A percentile compares a stretch with the other conserved stretches of the same genome.
Conservation (phyloP, 2,797 vertebrate genomes). For the Parauchenoglanis punctatus region DNA sequence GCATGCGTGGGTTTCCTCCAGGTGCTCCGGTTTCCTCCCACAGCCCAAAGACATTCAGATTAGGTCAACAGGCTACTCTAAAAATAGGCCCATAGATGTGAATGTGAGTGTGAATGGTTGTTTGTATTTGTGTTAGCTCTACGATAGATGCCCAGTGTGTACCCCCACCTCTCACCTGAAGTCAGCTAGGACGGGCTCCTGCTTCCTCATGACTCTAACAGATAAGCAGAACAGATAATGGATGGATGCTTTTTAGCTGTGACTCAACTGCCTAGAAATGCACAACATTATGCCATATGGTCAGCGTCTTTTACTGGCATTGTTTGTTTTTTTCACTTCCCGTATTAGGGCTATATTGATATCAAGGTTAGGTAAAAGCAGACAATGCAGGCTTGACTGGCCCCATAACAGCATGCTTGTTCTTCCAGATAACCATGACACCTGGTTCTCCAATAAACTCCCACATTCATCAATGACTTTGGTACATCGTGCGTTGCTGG, state of each 20-base stretch:
- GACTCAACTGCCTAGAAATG: background rate
- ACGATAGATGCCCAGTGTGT: too few species aligned
- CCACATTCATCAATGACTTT: slow-evolving; percentile 24
- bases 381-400: background rate
- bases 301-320: background rate
- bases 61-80: too few species aligned
- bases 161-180: too few species aligned
- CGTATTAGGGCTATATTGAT: background rate
- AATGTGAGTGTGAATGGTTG: too few species aligned
- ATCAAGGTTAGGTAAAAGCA: background rate
- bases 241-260: background rate
- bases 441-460: slow-evolving; percentile 37
- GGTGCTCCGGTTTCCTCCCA: too few species aligned
- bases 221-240: too few species aligned
- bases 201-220: too few species aligned
- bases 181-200: too few species aligned
- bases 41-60: too few species aligned
- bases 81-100: too few species aligned
- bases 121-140: too few species aligned
- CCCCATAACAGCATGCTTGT: background rate
- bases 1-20: too few species aligned
- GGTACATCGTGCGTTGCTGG: slow-evolving; percentile 17
- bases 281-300: background rate
- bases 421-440: slow-evolving; percentile 38
- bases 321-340: slow-evolving; percentile 1